Evolutionary conservation across 2,888 invertebrate species (phyloP).

Genomic region (Hybos culiciformis): DNA sequence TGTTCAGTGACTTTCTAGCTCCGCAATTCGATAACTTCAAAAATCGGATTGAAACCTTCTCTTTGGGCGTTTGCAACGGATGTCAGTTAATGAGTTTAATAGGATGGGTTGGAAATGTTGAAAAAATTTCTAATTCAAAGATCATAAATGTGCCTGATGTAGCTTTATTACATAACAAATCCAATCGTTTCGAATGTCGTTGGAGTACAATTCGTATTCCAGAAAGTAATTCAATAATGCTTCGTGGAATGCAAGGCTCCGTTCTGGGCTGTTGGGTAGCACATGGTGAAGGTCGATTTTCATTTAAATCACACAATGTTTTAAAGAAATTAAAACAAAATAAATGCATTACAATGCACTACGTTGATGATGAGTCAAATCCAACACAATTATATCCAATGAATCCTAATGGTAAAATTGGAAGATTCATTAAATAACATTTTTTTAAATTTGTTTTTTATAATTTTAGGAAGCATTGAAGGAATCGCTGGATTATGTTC

Average conservation of each 20-base stretch:
- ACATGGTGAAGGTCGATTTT: slow-evolving; percentile 85
- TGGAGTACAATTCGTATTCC: slow-evolving; percentile 65
- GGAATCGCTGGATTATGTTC: slow-evolving; percentile 88
- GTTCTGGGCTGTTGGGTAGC: slow-evolving; percentile 92
- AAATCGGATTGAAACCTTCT: slow-evolving; percentile 70
- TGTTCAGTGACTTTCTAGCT: slow-evolving; percentile 62
- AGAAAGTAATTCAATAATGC: slow-evolving; percentile 58
- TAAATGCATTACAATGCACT: slow-evolving; percentile 63
- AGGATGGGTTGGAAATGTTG: slow-evolving; percentile 77
- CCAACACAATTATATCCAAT: slow-evolving; percentile 76
- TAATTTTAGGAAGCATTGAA: slow-evolving; percentile 58
- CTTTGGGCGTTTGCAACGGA: slow-evolving; percentile 96
- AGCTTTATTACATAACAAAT: slow-evolving; percentile 69
- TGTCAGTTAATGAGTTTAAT: slow-evolving; percentile 91
- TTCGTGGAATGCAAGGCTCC: slow-evolving; percentile 76
- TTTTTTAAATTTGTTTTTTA: no score
- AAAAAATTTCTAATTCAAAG: slow-evolving; percentile 9
- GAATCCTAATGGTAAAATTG: slow-evolving; percentile 80
- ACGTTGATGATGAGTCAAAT: slow-evolving; percentile 63
- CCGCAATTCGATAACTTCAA: slow-evolving; percentile 68
- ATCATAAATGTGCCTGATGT: slow-evolving; percentile 41
- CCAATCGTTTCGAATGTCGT: slow-evolving; percentile 72
- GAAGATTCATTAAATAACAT: slow-evolving; percentile 79
- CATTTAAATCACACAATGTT: slow-evolving; percentile 40
- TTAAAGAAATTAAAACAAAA: slow-evolving; percentile 39